Conservation (phyloP, 1,140 invertebrate genomes). For the Drosophila suzukii region DNA sequence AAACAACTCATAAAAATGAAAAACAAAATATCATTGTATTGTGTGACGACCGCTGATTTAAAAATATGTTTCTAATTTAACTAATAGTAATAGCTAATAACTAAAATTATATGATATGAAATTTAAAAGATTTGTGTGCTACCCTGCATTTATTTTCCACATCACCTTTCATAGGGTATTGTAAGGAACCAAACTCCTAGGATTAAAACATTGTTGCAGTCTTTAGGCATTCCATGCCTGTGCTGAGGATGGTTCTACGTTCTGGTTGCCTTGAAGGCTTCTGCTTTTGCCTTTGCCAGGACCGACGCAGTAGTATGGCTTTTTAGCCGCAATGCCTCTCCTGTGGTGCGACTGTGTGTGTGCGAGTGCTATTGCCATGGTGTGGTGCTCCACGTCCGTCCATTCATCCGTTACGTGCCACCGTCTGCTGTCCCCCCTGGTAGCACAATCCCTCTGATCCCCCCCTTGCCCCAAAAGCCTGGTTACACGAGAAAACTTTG, state of each 20-base stretch:
- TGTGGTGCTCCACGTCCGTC: slow-evolving; percentile 60
- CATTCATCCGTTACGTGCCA: slow-evolving; percentile 73
- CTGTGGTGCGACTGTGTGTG: slow-evolving; percentile 28
- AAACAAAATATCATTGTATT: too few species aligned
- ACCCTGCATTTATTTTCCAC: too few species aligned
- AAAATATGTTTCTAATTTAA: too few species aligned
- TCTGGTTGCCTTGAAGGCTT: slow-evolving; percentile 64
- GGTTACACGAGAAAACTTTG: slow-evolving; percentile 83
- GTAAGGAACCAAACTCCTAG: neutral
- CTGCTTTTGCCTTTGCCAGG: slow-evolving; percentile 48
- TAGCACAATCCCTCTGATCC: slow-evolving; percentile 4
- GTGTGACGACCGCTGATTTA: too few species aligned
- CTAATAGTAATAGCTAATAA: too few species aligned
- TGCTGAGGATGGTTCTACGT: slow-evolving; percentile 45
- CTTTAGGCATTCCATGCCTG: slow-evolving; percentile 66
- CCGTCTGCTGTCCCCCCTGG: slow-evolving; percentile 41
- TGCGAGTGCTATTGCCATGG: slow-evolving; percentile 41
- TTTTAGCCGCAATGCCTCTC: slow-evolving; percentile 78
- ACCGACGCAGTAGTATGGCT: slow-evolving; percentile 55
- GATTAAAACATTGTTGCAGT: slow-evolving; percentile 19
- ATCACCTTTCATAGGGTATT: neutral
- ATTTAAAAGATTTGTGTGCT: too few species aligned
- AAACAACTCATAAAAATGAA: too few species aligned
- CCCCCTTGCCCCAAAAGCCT: slow-evolving; percentile 24
- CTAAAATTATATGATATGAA: too few species aligned